Base-by-base conservation (phyloP, 2,888 invertebrate genomes). In the Xestia rhomboidea region DNA sequence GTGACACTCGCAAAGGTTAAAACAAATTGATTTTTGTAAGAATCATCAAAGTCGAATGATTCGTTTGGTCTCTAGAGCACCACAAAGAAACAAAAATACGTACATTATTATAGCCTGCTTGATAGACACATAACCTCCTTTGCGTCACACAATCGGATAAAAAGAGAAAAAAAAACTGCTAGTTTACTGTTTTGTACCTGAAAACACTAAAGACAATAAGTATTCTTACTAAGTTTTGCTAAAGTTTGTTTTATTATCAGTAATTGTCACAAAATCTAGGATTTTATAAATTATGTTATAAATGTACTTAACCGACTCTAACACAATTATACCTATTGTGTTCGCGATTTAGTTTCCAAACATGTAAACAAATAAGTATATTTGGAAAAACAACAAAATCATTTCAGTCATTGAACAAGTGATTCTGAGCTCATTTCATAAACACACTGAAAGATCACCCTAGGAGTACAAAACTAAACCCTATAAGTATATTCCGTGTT, bases 141-240 rank as follows among this genome's bases (percentile, higher is more conserved):
- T 41, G 11, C 11, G 10, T 41, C 41, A 10, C 41, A 10, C 41
- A 41, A 1, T 41, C 41, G 41, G 41, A 10, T 41, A 10, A 41
- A 41, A 10, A 41, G 41, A 46, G 1, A 27, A 21, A 63, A 30
- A 2, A 21, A 74, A 24, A 74, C 2, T 15, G 5, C 2, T 1
- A 34, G 15, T 18, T 57, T 6, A n/a, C n/a, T 27, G 38, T n/a
- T 10, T 30, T 44, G 77, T 77, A 78, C 78, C 77, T 77, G 68
- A 77, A 41, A 63, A 54, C 18, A 77, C 34, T 60, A 46, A 62
- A 38, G 38, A 49, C 46, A 76, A 73, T 73, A 75, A 18, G 6
- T 76, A 63, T 30, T 49, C 38, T 21, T 76, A 30, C 24, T 38
- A 21, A 49, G 8, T 62, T 13, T 27, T 49, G 21, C 15, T n/a